A percentile compares a stretch with the other conserved stretches of the same genome.
phyloP scores from a whole-genome alignment of 1,140 invertebrate genomes.

The Frieseomelitta varia region DNA sequence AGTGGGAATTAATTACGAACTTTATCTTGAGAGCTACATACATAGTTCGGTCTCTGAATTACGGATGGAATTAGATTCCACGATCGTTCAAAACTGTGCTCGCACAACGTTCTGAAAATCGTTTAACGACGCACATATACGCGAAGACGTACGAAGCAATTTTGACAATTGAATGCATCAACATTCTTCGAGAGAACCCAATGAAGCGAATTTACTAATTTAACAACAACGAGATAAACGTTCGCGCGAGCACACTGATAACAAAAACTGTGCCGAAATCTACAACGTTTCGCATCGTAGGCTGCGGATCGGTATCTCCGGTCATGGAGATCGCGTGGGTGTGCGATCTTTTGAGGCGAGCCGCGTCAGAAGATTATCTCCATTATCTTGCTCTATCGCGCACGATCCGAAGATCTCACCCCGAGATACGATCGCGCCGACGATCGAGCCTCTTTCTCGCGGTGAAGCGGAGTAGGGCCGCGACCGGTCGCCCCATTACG shows the following conservation, averaged over 20 bases:
- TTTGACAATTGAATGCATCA: too few species aligned
- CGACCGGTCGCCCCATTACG: slow-evolving; percentile 65
- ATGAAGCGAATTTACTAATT: too few species aligned
- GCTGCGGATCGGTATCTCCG: neutral
- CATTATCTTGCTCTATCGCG: slow-evolving; percentile 73
- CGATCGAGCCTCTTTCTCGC: slow-evolving; percentile 59
- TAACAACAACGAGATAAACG: too few species aligned
- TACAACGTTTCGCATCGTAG: neutral
- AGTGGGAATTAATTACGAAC: slow-evolving; percentile 5
- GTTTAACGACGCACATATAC: too few species aligned
- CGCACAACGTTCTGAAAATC: neutral
- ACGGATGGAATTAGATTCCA: neutral
- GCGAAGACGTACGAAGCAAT: too few species aligned
- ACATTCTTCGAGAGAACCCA: too few species aligned
- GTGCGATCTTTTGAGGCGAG: slow-evolving; percentile 69
- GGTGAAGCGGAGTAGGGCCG: slow-evolving; percentile 50
- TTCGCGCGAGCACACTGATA: too few species aligned
- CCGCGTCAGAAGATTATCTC: slow-evolving; percentile 69
- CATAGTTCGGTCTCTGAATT: too few species aligned
- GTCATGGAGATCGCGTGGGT: slow-evolving; percentile 58
- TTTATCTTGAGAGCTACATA: too few species aligned
- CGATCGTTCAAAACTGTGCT: neutral
- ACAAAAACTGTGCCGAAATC: neutral
- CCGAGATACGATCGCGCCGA: slow-evolving; percentile 71
- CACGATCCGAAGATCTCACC: slow-evolving; percentile 73